Percentiles rank a stretch among this genome's conserved stretches.
phyloP scores from a whole-genome alignment of 2,113 vertebrate genomes.

The Seriola dumerili region DNA sequence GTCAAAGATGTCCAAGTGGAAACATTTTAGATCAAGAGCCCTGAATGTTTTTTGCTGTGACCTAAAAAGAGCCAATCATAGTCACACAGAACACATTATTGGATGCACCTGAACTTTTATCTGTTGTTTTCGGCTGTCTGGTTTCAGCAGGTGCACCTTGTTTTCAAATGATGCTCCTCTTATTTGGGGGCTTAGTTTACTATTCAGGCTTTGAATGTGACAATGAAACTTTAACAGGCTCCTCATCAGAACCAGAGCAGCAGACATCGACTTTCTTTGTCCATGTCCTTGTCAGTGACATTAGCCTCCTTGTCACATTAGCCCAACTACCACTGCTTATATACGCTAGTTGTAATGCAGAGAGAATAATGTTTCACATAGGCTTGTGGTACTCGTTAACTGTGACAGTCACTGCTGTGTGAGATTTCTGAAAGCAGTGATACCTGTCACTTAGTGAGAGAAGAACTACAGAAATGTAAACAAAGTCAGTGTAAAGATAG shows the following conservation, averaged over 20 bases:
- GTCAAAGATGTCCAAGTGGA: conserved; percentile 7
- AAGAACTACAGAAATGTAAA: background rate
- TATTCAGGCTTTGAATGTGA: conserved; percentile 28
- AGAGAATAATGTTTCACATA: background rate
- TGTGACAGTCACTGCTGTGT: background rate
- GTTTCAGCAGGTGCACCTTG: background rate
- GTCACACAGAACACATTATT: background rate
- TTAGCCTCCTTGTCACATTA: conserved; percentile 5
- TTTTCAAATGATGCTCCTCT: conserved; percentile 3
- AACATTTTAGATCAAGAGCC: background rate
- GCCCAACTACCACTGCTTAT: background rate
- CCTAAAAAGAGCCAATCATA: background rate
- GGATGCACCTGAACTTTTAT: background rate
- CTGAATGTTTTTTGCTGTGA: background rate
- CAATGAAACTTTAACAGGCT: conserved; percentile 20
- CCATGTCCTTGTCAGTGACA: background rate
- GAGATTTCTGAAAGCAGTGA: too few relatives aligned
- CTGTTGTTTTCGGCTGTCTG: conserved; percentile 2
- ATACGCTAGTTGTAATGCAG: background rate
- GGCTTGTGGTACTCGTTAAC: background rate
- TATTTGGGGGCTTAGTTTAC: background rate
- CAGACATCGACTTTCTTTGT: background rate
- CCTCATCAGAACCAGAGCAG: conserved; percentile 4
- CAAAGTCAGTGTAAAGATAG: background rate
- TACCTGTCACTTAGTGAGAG: too few relatives aligned